These are phyloP conservation scores for Maccullochella peelii DNA, from an alignment of 2,113 vertebrate species.

Conservation along the genomic window DNA sequence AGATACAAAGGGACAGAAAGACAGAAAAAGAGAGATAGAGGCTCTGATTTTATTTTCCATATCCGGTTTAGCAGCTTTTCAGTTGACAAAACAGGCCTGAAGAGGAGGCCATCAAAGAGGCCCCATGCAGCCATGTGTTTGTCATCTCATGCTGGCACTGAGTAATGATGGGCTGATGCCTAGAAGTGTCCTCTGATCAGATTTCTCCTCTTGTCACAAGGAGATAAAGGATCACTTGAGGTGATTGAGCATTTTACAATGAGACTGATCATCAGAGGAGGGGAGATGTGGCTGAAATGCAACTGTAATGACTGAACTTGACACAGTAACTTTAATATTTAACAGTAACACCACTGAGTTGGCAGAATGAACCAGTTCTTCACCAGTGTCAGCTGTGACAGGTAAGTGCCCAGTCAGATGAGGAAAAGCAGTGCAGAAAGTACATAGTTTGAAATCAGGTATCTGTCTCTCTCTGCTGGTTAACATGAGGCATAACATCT, in stretches of 20 bases:
- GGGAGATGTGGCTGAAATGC: conserved; percentile 3
- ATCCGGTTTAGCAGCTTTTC: conserved; percentile 32
- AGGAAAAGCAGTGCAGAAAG: background rate
- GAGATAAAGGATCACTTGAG: conserved; percentile 61
- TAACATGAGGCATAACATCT: background rate
- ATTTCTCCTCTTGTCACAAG: conserved; percentile 56
- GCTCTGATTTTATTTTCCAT: conserved; percentile 50
- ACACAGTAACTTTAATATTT: background rate
- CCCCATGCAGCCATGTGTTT: conserved; percentile 38
- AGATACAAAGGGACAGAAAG: conserved; percentile 42
- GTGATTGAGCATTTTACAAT: conserved; percentile 51
- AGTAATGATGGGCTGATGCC: conserved; percentile 44
- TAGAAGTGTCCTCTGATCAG: conserved; percentile 59
- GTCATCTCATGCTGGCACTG: conserved; percentile 40
- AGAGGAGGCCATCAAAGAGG: conserved; percentile 50
- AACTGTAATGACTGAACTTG: conserved; percentile 5
- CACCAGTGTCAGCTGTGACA: background rate
- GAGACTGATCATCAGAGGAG: conserved; percentile 27
- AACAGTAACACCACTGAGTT: background rate
- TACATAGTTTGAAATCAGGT: conserved; percentile 2
- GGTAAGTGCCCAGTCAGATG: background rate
- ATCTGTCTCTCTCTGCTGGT: conserved; percentile 70
- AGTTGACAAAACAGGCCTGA: conserved; percentile 43
- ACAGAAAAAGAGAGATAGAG: conserved; percentile 12
- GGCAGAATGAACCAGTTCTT: conserved; percentile 1